Base-by-base conservation (phyloP, 2,797 vertebrate genomes). In the Typhlichthys subterraneus region DNA sequence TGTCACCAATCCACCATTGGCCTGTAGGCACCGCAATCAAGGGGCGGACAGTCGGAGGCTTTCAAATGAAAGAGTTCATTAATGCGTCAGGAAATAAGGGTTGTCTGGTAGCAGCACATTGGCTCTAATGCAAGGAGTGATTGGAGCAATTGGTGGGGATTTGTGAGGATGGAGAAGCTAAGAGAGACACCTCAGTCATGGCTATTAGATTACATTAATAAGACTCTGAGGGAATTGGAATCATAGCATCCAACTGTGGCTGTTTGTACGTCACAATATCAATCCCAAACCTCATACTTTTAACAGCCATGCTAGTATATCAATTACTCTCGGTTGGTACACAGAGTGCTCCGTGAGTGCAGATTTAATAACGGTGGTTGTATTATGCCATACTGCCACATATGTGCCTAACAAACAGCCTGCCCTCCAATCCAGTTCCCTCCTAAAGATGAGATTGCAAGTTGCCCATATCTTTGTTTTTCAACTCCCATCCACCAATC, bases 1-100 rank as follows among this genome's bases (percentile, higher is more conserved):
- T 83, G 80, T 83, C 85, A 84, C 76, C 4, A 2, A 65, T 52
- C 77, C 70, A 23, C 77, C 66, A 75, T 79, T 76, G 79, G 83
- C 73, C 84, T 78, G 4, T 29, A 80, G 76, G 78, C 77, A 84
- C 81, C 80, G 80, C 78, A 85, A 79, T 88, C 80, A 85, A 77
- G 75, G 69, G 62, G 64, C 66, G 46, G 71, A 70, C 72, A 80
- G 84, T 87, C 81, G 77, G 72, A 51, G 66, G 77, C 76, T 82
- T 86, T 88, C 70, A 83, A 87, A 85, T 89, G 85, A 86, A 90
- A 83, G 75, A 83, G 79, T 87, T 85, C 82, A 86, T 91, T 86
- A 87, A 87, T 88, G 80, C 65, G 71, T 71, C 73, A 69, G 23
- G 1, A 12, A 85, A 89, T 87, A 84, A 77, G 77, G 75, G 57